Base-by-base conservation (phyloP, 2,888 invertebrate genomes). In the Macrophya annulata region DNA sequence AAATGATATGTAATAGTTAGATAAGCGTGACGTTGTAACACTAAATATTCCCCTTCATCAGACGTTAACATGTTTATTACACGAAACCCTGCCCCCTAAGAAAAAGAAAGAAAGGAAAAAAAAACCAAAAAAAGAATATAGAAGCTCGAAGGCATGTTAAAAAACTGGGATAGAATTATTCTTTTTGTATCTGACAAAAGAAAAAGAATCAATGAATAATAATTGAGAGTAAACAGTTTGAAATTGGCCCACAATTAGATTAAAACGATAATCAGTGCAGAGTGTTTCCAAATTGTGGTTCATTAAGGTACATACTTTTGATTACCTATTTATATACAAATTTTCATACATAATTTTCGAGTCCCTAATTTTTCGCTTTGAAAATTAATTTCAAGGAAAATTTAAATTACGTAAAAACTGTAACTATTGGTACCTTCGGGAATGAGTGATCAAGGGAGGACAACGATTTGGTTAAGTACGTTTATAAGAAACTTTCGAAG, bases 401-500 rank as follows among this genome's bases (percentile, higher is more conserved):
- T 25, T 55, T 2, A 17, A 77, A 31, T 8, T 17, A 55, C 4
- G 15, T 1, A 17, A 31, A 8, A 8, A 55, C n/a, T n/a, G n/a
- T 55, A 6, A 51, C 15, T 43, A 43, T 31, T n/a, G 37, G 25
- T 51, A 8, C 25, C n/a, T 9, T 8, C 37, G n/a, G 37, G 37
- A 77, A 77, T 37, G n/a, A 77, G 77, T 17, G 77, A 77, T 55
- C 77, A 81, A 81, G 12, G 43, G 62, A 40, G 43, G 43, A 74
- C 40, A 8, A 37, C 21, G 40, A 81, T 81, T 81, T 62, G 62
- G 59, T 81, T 81, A 62, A 81, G 43, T 81, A 81, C 81, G 62
- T 62, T 81, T 40, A 62, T 17, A 81, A 81, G 15, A 59, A 81
- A 81, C n/a, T 74, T 74, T 59, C 25, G 87, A 88, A 86, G 74